Evolutionary conservation across 2,888 invertebrate genomes (phyloP), one percentile per base, ranked within the genome.

Genomic region (Sphaeridia pumilis): DNA sequence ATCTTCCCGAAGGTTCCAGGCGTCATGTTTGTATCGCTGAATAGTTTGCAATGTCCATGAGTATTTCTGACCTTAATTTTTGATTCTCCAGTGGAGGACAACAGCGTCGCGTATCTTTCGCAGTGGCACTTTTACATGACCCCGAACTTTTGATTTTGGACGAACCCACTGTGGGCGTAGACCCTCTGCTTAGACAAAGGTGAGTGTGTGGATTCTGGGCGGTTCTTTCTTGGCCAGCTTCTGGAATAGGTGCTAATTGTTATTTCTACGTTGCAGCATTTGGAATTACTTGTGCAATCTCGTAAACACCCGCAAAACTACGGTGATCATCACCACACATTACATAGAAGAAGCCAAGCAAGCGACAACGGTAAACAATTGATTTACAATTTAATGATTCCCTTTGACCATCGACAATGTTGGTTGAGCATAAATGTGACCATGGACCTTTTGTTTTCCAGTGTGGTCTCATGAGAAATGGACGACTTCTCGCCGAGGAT

Each of bases 391-490:
- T 22, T 25, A 5, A 20, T 26, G 24, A 10, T 5, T 26, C 24
- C 14, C 44, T 10, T 44, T 10, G 12, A 25, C 5, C 5, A 21
- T 44, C 20, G 17, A 20, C 4, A 41, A 17, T 31, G 22, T 17
- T 49, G 5, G 20, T 41, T 20, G 28, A 7, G n/a, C n/a, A n/a
- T n/a, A n/a, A n/a, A n/a, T n/a, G n/a, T n/a, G n/a, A 31, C 31
- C 14, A 10, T 31, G 14, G 7, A 14, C 14, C 31, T 31, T 31
- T 31, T 31, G 7, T 10, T 10, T 31, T 10, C 45, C 71, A 90
- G 90, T 93, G 94, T 69, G 94, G 93, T 56, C 74, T 94, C 64
- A 94, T 94, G 93, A 76, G 94, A 59, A 87, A 85, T 68, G 94
- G 94, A 0, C 78, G 84, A 50, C 75, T 94, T 46, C 72, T 94